Base-by-base conservation (phyloP, 2,888 invertebrate genomes). In the Timandra comae region DNA sequence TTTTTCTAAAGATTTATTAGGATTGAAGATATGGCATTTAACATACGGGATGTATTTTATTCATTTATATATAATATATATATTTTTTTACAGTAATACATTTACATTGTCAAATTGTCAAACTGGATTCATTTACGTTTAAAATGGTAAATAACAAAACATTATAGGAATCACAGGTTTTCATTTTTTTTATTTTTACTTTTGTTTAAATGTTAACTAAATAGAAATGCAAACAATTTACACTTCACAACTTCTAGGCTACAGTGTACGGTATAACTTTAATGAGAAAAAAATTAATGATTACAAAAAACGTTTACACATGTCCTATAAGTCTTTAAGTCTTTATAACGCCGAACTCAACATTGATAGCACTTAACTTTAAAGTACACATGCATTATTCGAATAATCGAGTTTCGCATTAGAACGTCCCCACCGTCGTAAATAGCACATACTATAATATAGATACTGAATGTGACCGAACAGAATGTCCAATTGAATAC, bases 241-340 rank as follows among this genome's bases (percentile, higher is more conserved):
- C 84, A 84, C 72, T 82, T 69, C 74, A 69, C 77, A 79, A 76
- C 78, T 67, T 79, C 77, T 80, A 81, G 62, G 72, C 79, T 79
- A 81, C 73, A 67, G 64, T 78, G 73, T 64, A n/a, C 8, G 22
- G 68, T 77, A 79, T 78, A 80, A 75, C 70, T 74, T 72, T 63
- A 64, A 69, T 72, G 71, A 75, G 71, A 79, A 60, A 56, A 24
- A 55, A 81, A 79, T 72, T 63, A 79, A 75, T 77, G 79, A 80
- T 81, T 84, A 84, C 80, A 84, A 84, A 82, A 79, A 81, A 78
- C 71, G 71, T 82, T 43, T 84, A 84, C 77, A 80, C 73, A 74
- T 80, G 80, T 78, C 70, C 79, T 84, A 81, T 84, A 84, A 85
- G 85, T 85, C 84, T 85, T 84, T 72, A 82, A 73, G 78, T 84